These are phyloP conservation scores for Caranx ignobilis DNA, from an alignment of 2,113 vertebrate species.

Conservation along the genomic window DNA sequence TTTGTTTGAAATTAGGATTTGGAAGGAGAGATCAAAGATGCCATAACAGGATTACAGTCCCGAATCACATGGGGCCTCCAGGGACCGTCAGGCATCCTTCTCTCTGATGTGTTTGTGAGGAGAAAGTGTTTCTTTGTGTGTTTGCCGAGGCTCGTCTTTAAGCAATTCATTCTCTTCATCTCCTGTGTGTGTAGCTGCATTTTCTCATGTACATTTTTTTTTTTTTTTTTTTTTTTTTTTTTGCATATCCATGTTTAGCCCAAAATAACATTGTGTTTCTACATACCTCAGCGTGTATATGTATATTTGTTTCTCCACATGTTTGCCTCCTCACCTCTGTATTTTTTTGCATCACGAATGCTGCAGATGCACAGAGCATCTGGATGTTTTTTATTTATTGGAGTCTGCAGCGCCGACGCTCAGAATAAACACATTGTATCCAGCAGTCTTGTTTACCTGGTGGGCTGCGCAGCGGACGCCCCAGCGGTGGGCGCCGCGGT, in stretches of 20 bases:
- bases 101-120: slow-evolving; percentile 72
- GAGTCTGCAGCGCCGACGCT: slow-evolving; percentile 17
- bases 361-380: slow-evolving; percentile 5
- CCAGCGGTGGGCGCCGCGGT: slow-evolving; percentile 23
- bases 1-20: slow-evolving; percentile 83
- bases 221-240: slow-evolving; percentile 27
- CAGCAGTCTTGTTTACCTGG: slow-evolving; percentile 32
- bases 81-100: slow-evolving; percentile 68
- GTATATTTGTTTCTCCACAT: background rate
- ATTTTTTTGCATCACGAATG: slow-evolving; percentile 12
- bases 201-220: slow-evolving; percentile 13
- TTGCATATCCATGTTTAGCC: slow-evolving; percentile 40
- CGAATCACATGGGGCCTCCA: slow-evolving; percentile 68
- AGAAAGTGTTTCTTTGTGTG: slow-evolving; percentile 68
- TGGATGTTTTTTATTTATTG: slow-evolving; percentile 32
- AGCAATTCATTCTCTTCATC: slow-evolving; percentile 58
- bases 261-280: slow-evolving; percentile 27
- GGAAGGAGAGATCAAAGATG: slow-evolving; percentile 82
- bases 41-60: slow-evolving; percentile 82
- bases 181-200: slow-evolving; percentile 6
- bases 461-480: slow-evolving; percentile 23
- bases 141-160: slow-evolving; percentile 55
- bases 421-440: slow-evolving; percentile 31
- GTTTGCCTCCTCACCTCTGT: background rate
- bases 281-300: background rate